Evolutionary conservation across 2,888 invertebrate genomes (phyloP).

Genomic region (Actias luna): DNA sequence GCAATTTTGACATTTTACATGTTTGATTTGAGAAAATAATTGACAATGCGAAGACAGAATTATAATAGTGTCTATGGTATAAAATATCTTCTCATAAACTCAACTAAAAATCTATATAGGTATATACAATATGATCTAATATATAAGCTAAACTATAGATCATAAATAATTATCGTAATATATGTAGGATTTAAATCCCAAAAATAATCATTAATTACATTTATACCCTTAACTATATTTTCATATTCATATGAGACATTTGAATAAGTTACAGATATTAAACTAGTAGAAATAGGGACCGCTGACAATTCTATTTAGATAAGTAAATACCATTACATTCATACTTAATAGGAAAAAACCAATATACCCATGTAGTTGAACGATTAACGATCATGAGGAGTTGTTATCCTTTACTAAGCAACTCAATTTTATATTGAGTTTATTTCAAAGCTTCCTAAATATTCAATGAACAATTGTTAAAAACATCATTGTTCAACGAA

Average conservation of each 20-base stretch:
- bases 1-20: slow-evolving; percentile 14
- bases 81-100: neutral
- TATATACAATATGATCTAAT: neutral
- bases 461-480: neutral
- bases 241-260: too few species aligned
- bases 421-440: neutral
- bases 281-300: too few species aligned
- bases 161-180: too few species aligned
- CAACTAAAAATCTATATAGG: neutral
- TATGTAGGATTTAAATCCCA: too few species aligned
- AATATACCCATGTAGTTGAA: neutral
- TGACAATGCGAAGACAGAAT: neutral
- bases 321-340: neutral
- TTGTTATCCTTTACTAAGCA: neutral
- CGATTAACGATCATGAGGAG: neutral
- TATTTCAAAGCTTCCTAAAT: neutral
- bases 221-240: too few species aligned
- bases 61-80: neutral
- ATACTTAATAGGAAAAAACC: too few species aligned
- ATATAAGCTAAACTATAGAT: too few species aligned
- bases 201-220: too few species aligned
- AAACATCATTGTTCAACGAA: neutral
- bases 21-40: neutral
- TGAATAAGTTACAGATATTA: too few species aligned
- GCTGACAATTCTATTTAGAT: too few species aligned